Base-by-base conservation (phyloP, 1,140 invertebrate species). In the Chrysoperla carnea region DNA sequence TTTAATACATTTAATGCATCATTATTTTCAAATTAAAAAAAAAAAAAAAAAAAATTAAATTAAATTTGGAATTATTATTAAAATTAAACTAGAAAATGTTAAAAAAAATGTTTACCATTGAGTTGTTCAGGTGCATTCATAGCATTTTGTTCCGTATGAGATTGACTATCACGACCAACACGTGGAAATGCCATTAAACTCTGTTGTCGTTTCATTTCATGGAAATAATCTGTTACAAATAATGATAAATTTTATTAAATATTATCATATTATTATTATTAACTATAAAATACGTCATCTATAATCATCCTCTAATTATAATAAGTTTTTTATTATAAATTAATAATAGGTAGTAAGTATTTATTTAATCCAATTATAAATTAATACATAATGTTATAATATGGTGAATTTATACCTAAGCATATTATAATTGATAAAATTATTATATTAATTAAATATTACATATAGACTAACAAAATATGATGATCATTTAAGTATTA, bases 111-210 rank as follows among this genome's bases (percentile, higher is more conserved):
- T 23, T 23, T 23, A 23, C 17, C 17, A 23, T 23, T 23, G 17
- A 23, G 17, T 23, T 23, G 17, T 23, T 23, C 11, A 6, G 15
- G 28, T 6, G 38, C 14, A n/a, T 15, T 15, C 8, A 27, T 9
- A 8, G 37, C 37, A 7, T 39, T 15, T 11, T 8, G 17, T n/a
- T 8, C 37, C 2, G 9, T 4, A 11, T 39, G 38, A 1, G 38
- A 27, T 23, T 27, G 15, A 41, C 40, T 55, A 43, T 41, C 52
- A 27, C 64, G 53, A 6, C 64, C 64, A n/a, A 66, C 61, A 11
- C 65, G 59, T 2, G 66, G 66, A 46, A 67, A 68, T 13, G 64
- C 60, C 44, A 65, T 63, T 23, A 68, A 48, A 9, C 49, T 48
- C 29, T 64, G 62, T 1, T 23, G 17, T 23, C 64, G 51, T 44